Conservation (phyloP, 2,113 vertebrate genomes). For the Bombycilla garrulus region DNA sequence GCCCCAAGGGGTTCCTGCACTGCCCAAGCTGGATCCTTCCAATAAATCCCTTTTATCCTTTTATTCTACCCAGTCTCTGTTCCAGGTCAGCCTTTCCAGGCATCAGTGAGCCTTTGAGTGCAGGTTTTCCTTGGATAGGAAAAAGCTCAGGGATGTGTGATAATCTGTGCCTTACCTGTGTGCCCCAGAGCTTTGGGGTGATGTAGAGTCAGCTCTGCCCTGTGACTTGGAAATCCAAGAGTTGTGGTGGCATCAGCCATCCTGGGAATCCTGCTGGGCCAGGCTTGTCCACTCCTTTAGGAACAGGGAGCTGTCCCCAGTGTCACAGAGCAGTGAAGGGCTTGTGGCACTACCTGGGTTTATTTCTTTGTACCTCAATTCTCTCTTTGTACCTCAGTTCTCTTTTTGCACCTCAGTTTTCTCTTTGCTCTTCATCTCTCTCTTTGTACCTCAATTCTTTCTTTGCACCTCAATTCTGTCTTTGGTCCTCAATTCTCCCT, state of each 20-base stretch:
- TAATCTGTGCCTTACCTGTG: neutral
- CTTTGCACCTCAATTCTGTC: neutral
- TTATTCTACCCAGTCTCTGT: too few species aligned
- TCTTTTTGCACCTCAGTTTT: too few species aligned
- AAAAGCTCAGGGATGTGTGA: neutral
- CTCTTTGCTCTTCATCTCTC: too few species aligned
- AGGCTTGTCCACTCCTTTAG: neutral
- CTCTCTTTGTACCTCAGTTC: neutral
- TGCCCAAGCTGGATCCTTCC: too few species aligned
- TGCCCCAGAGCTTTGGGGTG: neutral
- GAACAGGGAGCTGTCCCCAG: neutral
- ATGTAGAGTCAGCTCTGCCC: neutral
- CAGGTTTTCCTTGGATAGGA: neutral
- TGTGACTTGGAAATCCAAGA: neutral
- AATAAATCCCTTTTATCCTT: too few species aligned
- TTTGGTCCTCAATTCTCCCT: neutral
- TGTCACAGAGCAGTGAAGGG: neutral
- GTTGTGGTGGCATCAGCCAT: neutral
- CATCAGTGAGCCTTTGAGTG: neutral
- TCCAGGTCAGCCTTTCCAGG: too few species aligned
- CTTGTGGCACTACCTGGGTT: neutral
- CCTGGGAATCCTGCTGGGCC: neutral
- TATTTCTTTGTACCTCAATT: neutral
- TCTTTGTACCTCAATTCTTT: too few species aligned
- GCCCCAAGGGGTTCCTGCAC: too few species aligned